Base-by-base conservation (phyloP, 1,140 invertebrate genomes). In the Anastrepha ludens region DNA sequence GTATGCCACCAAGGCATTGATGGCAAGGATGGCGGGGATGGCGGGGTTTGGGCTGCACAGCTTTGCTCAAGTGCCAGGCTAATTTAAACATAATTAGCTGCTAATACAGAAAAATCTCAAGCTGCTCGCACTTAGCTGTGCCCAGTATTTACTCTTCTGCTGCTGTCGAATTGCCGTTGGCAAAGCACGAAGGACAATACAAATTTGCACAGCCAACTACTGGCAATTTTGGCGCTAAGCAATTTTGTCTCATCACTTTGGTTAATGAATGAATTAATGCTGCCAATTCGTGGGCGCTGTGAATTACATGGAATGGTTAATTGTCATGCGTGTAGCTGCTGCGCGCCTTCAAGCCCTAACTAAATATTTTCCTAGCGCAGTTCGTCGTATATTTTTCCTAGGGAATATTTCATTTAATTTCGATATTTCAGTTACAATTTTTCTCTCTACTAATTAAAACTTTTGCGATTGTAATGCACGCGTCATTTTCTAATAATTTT, bases 71-170 rank as follows among this genome's bases (percentile, higher is more conserved):
- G 67, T 47, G 67, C 67, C 39, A 15, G 13, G 11, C 67, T 39
- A 74, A 74, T 74, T 74, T 74, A 74, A 74, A 74, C 67, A 74
- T 74, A 74, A 74, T 74, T 74, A 74, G 67, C 39, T 47, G 41
- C 67, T 74, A 74, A 74, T 74, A 74, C 67, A 74, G 41, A 74
- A 74, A 74, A 74, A 74, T 74, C 67, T 74, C 67, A 39, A 47
- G 41, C 11, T 44, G 67, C 44, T 47, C 44, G 41, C 13, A 17
- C 67, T 74, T 11, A 44, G 65, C 65, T 67, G 67, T 65, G 9
- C 44, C 11, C 41, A 29, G 13, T 67, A 67, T 39, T 67, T 39
- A 67, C 64, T 39, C 20, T 39, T 65, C 50, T 17, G 41, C 67
- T n/a, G 39, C 15, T 74, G 67, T 74, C 67, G 44, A 44, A 29